phyloP scores from a whole-genome alignment of 1,140 invertebrate genomes.

The Drosophila busckii region DNA sequence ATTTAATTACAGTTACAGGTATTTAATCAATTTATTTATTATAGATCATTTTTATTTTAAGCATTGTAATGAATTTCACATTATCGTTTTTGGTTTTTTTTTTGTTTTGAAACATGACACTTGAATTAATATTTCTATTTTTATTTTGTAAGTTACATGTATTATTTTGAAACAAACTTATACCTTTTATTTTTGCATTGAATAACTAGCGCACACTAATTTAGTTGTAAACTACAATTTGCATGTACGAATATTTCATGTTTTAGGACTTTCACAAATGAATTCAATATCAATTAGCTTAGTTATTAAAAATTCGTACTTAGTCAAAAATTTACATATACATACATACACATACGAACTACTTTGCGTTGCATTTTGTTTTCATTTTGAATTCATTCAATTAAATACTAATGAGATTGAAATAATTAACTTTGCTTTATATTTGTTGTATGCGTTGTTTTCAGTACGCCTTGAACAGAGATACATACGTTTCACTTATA shows the following conservation, averaged over 20 bases:
- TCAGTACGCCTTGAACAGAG: constrained; percentile 50
- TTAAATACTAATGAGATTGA: constrained; percentile 62
- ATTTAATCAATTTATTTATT: constrained; percentile 34
- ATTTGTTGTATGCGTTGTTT: constrained; percentile 37
- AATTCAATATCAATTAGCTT: constrained; percentile 56
- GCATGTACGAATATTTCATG: constrained; percentile 39
- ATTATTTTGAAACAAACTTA: constrained; percentile 59
- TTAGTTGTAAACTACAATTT: constrained; percentile 60
- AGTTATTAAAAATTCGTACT: constrained; percentile 74
- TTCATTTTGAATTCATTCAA: constrained; percentile 47
- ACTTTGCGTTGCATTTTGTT: constrained; percentile 44
- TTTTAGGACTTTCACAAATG: constrained; percentile 43
- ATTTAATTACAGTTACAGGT: not conserved
- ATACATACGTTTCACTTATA: constrained; percentile 28
- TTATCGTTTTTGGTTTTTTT: constrained; percentile 46
- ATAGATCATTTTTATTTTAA: constrained; percentile 67
- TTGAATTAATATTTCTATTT: constrained; percentile 22
- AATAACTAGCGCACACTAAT: constrained; percentile 58
- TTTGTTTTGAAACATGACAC: constrained; percentile 48
- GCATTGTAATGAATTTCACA: constrained; percentile 53
- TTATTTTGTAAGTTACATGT: constrained; percentile 52
- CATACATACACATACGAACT: too few species aligned
- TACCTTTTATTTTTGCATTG: constrained; percentile 41
- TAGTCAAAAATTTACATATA: constrained; percentile 67
- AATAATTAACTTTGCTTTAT: constrained; percentile 39